Percentiles rank a stretch among this genome's conserved stretches.
Conservation (phyloP, 2,888 invertebrate species). For the Leptothorax acervorum region DNA sequence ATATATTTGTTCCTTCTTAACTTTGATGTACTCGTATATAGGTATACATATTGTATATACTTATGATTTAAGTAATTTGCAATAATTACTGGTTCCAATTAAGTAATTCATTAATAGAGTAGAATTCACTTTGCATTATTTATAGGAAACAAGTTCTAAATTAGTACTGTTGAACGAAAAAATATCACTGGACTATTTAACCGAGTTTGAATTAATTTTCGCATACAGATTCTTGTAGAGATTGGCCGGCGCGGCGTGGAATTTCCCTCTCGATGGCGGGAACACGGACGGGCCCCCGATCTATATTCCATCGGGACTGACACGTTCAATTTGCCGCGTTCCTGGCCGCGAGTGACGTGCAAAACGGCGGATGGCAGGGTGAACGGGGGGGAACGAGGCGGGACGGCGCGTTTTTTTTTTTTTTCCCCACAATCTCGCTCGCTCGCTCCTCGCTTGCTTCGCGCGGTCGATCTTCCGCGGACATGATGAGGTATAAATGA, state of each 20-base stretch:
- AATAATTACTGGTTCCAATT: not conserved
- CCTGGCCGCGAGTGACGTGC: constrained; percentile 60
- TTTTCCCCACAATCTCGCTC: not conserved
- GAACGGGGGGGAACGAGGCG: not conserved
- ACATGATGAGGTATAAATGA: constrained; percentile 77
- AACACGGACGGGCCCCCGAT: constrained; percentile 45
- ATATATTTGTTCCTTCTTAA: not conserved
- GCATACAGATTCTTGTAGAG: constrained; percentile 2
- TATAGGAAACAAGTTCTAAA: not conserved
- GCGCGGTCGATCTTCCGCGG: constrained; percentile 60
- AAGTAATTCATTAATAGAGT: not conserved
- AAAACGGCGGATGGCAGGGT: constrained; percentile 39
- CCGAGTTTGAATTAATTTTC: constrained; percentile 13
- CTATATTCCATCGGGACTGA: constrained; percentile 62
- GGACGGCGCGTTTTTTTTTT: not conserved
- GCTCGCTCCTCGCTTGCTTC: constrained; percentile 19
- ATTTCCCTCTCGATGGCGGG: constrained; percentile 65
- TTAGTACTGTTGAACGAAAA: not conserved
- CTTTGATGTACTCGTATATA: not conserved
- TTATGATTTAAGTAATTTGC: not conserved
- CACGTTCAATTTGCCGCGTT: constrained; percentile 67
- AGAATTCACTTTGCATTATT: not conserved
- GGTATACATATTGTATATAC: too few species aligned
- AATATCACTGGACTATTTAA: not conserved
- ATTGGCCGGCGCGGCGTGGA: constrained; percentile 33